Percentiles rank a stretch among this genome's conserved stretches.
These are phyloP conservation scores for Myrmophylax atrothorax DNA, from an alignment of 2,113 vertebrate genomes.

Conservation along the genomic window DNA sequence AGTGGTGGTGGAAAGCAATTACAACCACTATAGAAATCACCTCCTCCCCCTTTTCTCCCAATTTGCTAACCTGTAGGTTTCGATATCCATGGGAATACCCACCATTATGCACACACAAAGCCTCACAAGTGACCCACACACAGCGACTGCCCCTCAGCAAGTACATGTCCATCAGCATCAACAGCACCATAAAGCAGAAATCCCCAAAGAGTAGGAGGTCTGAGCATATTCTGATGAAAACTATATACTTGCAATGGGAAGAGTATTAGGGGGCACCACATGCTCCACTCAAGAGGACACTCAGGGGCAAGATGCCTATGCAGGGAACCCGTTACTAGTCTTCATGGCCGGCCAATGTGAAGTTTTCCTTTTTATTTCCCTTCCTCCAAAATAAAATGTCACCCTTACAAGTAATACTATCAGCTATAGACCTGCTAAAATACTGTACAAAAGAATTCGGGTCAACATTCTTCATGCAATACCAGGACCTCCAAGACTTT, in stretches of 20 bases:
- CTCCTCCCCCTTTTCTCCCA: background rate
- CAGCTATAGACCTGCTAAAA: background rate
- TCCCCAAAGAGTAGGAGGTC: background rate
- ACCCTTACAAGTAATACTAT: background rate
- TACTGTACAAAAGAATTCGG: background rate
- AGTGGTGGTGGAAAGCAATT: background rate
- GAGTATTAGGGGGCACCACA: background rate
- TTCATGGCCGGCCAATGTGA: background rate
- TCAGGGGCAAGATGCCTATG: background rate
- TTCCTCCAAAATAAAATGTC: background rate
- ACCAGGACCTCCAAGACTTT: background rate
- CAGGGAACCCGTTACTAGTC: background rate
- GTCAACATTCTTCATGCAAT: background rate
- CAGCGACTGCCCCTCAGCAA: background rate
- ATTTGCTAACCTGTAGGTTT: background rate
- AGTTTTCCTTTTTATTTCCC: background rate
- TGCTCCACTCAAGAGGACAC: background rate
- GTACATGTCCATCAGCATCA: background rate
- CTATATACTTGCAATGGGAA: background rate
- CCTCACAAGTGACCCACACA: fast-evolving
- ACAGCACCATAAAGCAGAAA: background rate
- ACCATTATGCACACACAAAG: background rate
- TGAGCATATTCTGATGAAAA: background rate
- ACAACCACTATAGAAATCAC: background rate
- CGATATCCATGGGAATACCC: background rate